Conservation (phyloP, 2,888 invertebrate species). For the Spatulosminthurus flaviceps region DNA sequence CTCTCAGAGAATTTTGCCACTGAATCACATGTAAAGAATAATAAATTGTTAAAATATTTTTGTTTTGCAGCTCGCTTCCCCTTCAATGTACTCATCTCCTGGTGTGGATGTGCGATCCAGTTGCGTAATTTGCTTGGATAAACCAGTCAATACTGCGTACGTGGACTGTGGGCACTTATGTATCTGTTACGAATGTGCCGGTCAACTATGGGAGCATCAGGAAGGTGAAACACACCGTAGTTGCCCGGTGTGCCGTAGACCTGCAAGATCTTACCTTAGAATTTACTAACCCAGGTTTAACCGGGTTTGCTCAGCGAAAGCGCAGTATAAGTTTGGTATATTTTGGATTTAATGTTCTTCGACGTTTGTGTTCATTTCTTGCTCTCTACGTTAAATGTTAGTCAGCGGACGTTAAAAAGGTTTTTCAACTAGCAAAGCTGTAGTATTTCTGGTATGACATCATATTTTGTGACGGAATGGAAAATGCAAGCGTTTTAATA, state of each 20-base stretch:
- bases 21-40: too few relatives aligned
- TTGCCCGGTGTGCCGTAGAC: constrained; percentile 2
- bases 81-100: constrained; percentile 1
- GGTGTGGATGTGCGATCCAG: not conserved
- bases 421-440: not conserved
- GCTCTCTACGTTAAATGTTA: not conserved
- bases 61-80: constrained; percentile 7
- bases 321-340: not conserved
- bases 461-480: not conserved
- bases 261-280: constrained; percentile 8
- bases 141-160: constrained; percentile 51
- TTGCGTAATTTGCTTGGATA: constrained; percentile 54
- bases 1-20: too few relatives aligned
- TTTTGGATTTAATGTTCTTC: not conserved
- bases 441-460: not conserved
- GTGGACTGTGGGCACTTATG: constrained; percentile 55
- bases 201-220: not conserved
- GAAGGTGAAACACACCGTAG: not conserved
- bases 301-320: not conserved
- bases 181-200: constrained; percentile 50
- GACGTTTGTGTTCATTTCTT: constrained; percentile 1
- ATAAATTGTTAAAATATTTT: not conserved
- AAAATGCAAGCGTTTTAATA: not conserved
- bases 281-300: constrained; percentile 6
- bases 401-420: not conserved